phyloP scores from a whole-genome alignment of 2,113 vertebrate species.

The Syngnathoides biaculeatus region DNA sequence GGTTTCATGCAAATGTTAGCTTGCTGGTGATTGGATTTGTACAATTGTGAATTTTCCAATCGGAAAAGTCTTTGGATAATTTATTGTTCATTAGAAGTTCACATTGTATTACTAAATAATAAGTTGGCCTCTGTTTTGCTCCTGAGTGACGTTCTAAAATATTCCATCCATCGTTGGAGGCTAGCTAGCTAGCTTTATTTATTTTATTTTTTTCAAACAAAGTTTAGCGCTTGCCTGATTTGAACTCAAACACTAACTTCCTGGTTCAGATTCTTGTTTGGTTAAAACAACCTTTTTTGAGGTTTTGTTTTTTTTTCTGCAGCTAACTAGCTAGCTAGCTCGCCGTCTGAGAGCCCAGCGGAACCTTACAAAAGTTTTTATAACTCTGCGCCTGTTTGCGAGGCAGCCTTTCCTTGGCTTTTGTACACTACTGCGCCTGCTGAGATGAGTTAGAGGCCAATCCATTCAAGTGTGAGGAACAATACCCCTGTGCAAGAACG shows the following conservation, averaged over 20 bases:
- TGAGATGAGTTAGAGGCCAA: slow-evolving; percentile 66
- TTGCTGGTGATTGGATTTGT: no score
- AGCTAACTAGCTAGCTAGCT: not conserved
- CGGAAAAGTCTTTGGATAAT: no score
- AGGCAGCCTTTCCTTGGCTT: slow-evolving; percentile 46
- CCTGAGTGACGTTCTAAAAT: not conserved
- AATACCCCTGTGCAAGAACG: slow-evolving; percentile 44
- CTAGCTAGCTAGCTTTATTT: no score
- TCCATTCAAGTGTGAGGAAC: slow-evolving; percentile 73
- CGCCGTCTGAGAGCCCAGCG: not conserved
- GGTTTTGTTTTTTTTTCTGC: not conserved
- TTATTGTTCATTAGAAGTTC: no score
- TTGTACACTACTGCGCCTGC: slow-evolving; percentile 59
- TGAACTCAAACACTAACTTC: not conserved
- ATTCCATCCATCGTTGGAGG: not conserved
- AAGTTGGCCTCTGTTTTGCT: not conserved
- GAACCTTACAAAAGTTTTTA: slow-evolving; percentile 34
- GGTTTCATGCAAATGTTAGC: no score
- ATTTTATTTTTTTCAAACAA: not conserved
- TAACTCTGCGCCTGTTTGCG: slow-evolving; percentile 36
- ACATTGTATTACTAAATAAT: not conserved
- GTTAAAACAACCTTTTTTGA: not conserved
- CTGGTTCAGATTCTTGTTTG: not conserved
- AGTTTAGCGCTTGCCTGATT: not conserved
- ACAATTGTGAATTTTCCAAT: no score